Percentiles rank a stretch among this genome's conserved stretches.
These are phyloP conservation scores for Junco hyemalis DNA, from an alignment of 2,113 vertebrate species.

Conservation along the genomic window DNA sequence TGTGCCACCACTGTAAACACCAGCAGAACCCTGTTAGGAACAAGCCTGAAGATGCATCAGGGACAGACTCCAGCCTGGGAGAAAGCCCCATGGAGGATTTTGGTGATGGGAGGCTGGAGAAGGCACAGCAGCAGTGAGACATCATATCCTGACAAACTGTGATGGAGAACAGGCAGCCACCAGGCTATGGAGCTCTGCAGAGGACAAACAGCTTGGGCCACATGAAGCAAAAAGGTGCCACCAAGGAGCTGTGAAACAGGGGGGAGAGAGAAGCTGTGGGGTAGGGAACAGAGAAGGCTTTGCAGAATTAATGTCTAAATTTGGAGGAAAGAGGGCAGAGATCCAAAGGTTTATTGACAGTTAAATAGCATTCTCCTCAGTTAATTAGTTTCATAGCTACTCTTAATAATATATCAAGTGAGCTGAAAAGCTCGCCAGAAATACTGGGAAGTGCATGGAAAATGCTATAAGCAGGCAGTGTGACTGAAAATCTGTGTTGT, in stretches of 20 bases:
- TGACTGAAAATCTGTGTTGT: not conserved
- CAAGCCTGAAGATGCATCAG: not conserved
- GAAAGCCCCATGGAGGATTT: not conserved
- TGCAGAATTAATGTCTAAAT: slow-evolving; percentile 2
- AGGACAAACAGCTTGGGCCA: not conserved
- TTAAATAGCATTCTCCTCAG: slow-evolving; percentile 54
- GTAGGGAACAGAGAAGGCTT: not conserved
- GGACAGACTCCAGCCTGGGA: not conserved
- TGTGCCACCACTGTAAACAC: not conserved
- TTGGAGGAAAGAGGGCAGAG: slow-evolving; percentile 21
- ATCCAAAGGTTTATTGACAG: slow-evolving; percentile 58
- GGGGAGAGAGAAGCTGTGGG: not conserved
- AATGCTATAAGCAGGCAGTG: not conserved
- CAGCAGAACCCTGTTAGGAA: not conserved
- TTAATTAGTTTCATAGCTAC: slow-evolving; percentile 61
- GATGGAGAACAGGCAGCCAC: not conserved
- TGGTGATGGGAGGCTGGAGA: not conserved
- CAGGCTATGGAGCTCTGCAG: not conserved
- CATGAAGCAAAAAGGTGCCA: not conserved
- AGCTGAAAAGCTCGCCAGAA: not conserved
- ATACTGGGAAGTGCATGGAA: not conserved
- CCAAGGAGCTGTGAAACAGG: not conserved
- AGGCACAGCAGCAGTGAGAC: not conserved
- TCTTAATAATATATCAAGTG: slow-evolving; percentile 40
- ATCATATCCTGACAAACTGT: not conserved